Evolutionary conservation across 1,140 invertebrate genomes (phyloP).

Genomic region (Bombus superbus): DNA sequence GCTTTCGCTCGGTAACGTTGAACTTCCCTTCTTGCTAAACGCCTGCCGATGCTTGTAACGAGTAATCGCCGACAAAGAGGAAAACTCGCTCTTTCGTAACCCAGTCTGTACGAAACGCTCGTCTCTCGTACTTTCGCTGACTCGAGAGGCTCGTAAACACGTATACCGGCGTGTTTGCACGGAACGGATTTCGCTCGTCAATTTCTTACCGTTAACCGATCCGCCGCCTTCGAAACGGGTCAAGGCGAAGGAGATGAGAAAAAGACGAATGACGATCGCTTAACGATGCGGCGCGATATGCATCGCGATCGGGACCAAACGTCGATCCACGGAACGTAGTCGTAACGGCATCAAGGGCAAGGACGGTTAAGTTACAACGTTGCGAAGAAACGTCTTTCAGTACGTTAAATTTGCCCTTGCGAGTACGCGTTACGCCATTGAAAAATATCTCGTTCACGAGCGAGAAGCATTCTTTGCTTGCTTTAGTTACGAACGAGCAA

Average conservation of each 20-base stretch:
- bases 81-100: slow-evolving; percentile 16
- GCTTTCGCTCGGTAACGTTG: background rate
- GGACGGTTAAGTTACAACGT: background rate
- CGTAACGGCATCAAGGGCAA: background rate
- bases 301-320: background rate
- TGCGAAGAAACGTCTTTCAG: background rate
- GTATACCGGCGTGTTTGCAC: background rate
- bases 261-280: too few relatives aligned
- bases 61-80: background rate
- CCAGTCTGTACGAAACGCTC: background rate
- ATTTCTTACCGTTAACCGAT: background rate
- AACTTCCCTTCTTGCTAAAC: background rate
- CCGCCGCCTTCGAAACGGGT: background rate
- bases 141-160: background rate
- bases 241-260: slow-evolving; percentile 12
- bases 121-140: slow-evolving; percentile 1
- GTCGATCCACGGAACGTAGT: background rate
- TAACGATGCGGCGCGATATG: background rate
- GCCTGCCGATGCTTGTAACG: too few relatives aligned
- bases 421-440: background rate
- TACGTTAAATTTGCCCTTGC: background rate
- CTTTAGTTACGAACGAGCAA: too few relatives aligned
- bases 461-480: too few relatives aligned
- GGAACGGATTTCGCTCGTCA: background rate
- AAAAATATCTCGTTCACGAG: too few relatives aligned